Conservation (phyloP, 2,888 invertebrate species). For the Thecophora atra region DNA sequence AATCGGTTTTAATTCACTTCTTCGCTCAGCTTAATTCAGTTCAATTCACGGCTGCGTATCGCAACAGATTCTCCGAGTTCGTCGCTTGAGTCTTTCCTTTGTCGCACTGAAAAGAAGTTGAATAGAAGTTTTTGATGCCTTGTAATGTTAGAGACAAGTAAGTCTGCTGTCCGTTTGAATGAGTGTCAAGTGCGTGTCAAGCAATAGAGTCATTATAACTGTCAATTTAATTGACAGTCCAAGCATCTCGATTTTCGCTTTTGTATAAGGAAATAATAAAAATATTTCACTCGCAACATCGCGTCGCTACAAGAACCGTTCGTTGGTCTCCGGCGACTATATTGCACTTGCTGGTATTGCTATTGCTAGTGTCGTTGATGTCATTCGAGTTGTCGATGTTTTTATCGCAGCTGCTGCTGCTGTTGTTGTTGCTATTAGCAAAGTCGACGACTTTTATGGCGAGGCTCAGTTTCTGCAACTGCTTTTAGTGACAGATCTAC, state of each 20-base stretch:
- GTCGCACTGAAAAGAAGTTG: not conserved
- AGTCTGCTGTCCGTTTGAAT: constrained; percentile 8
- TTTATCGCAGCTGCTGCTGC: not conserved
- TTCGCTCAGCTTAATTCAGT: no score
- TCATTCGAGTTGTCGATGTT: no score
- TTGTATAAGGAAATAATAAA: constrained; percentile 14
- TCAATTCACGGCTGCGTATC: no score
- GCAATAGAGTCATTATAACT: constrained; percentile 24
- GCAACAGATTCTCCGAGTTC: constrained; percentile 31
- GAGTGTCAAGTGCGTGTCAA: constrained; percentile 6
- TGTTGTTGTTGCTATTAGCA: not conserved
- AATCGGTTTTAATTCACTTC: no score
- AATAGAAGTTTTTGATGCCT: not conserved
- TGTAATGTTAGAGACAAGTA: not conserved
- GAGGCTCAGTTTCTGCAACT: constrained; percentile 34
- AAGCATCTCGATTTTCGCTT: not conserved
- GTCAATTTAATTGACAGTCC: constrained; percentile 25
- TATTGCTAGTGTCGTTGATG: not conserved
- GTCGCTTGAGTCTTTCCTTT: constrained; percentile 41
- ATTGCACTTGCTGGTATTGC: not conserved
- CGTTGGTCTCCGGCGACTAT: not conserved
- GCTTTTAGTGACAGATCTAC: not conserved
- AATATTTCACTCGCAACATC: constrained; percentile 3
- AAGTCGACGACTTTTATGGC: constrained; percentile 38
- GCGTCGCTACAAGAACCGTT: constrained; percentile 29